Base-by-base conservation (phyloP, 2,113 vertebrate species). In the Platichthys flesus region DNA sequence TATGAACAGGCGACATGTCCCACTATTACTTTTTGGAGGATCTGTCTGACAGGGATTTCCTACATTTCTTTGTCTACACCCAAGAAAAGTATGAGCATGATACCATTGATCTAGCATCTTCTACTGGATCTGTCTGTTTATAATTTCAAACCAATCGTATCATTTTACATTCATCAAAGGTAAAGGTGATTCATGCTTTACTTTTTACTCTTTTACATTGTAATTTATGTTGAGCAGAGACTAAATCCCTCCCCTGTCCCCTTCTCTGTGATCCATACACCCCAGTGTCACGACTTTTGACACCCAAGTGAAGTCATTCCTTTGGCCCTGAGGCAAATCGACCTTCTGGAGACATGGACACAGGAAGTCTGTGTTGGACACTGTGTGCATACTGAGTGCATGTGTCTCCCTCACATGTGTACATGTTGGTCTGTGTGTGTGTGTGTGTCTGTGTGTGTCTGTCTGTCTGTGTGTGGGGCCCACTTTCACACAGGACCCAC, bases 391-490 rank as follows among this genome's bases (percentile, higher is more conserved):
- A 67, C 28, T 73, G 42, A 70, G 28, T 75, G 65, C 64, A 21
- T 70, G 51, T 31, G 74, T 81, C 10, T 31, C 51, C 18, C 51
- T 63, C 59, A 63, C 12, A 55, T 51, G 57, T 65, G 55, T 73
- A 23, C 57, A 63, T 58, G 52, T 78, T 66, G 45, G 35, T 78
- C 56, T 67, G 47, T 51, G 78, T 60, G 65, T 74, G 64, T 84
- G 87, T 60, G 67, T 74, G 67, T 58, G 21, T 59, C 60, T 74
- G 64, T 84, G 87, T 60, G 67, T 74, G 67, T 58, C 20, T 59
- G 35, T 89, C 81, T 84, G 87, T 86, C 79, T 84, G 51, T 59
- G 42, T 52, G 47, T 61, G 59, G n/a, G n/a, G n/a, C 28, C 77
- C 57, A 51, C 74, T 49, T 51, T 24, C 70, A 82, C 74, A 66